phyloP scores from a whole-genome alignment of 1,140 invertebrate species.

The Diplogasteroides magnus region DNA sequence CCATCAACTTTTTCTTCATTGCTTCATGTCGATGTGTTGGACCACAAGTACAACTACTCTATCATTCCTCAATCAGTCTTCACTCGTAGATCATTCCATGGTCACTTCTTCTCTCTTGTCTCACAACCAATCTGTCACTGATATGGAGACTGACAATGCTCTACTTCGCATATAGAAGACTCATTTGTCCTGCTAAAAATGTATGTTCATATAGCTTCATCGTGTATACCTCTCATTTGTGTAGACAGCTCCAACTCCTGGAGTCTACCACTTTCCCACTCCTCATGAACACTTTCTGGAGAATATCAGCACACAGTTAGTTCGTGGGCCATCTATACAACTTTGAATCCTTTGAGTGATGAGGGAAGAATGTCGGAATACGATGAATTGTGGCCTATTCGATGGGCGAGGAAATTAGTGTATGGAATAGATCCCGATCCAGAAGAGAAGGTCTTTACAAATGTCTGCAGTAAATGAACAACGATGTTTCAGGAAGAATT shows the following conservation, averaged over 20 bases:
- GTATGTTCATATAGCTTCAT: not conserved
- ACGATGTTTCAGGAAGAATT: no score
- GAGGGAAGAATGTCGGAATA: slow-evolving; percentile 38
- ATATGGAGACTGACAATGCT: slow-evolving; percentile 46
- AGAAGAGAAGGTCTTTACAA: no score
- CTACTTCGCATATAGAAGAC: slow-evolving; percentile 46
- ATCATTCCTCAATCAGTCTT: not conserved
- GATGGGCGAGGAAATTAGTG: slow-evolving; percentile 35
- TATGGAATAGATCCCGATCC: slow-evolving; percentile 21
- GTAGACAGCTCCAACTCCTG: not conserved
- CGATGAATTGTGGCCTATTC: slow-evolving; percentile 46
- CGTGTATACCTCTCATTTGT: not conserved
- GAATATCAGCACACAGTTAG: slow-evolving; percentile 2
- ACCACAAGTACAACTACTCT: slow-evolving; percentile 31
- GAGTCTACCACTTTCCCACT: not conserved
- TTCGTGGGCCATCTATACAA: not conserved
- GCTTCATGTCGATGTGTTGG: slow-evolving; percentile 45
- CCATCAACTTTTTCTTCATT: slow-evolving; percentile 50
- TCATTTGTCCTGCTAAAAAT: slow-evolving; percentile 11
- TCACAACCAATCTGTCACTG: slow-evolving; percentile 37
- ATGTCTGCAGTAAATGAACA: no score
- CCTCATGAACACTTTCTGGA: slow-evolving; percentile 20
- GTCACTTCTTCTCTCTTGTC: slow-evolving; percentile 43
- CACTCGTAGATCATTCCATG: slow-evolving; percentile 36
- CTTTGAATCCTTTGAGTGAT: slow-evolving; percentile 5